These are phyloP conservation scores for Sebastiscus albofasciatus DNA, from an alignment of 2,797 vertebrate genomes.

Conservation along the genomic window DNA sequence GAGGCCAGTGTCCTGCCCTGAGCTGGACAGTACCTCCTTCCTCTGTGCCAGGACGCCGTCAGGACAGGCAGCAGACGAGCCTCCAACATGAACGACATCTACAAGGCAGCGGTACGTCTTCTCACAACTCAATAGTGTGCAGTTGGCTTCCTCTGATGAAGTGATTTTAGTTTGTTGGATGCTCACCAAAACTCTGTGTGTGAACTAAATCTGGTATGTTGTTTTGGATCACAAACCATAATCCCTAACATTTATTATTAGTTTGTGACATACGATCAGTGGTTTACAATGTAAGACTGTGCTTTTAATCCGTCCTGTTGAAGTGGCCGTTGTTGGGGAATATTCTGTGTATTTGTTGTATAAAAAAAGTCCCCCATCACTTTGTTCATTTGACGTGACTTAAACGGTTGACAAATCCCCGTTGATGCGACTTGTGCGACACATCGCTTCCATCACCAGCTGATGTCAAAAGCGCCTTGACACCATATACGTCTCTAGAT, in stretches of 20 bases:
- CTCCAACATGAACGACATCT: slow-evolving; percentile 86
- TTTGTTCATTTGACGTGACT: slow-evolving; percentile 34
- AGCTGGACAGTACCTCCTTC: slow-evolving; percentile 66
- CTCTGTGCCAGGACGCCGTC: slow-evolving; percentile 68
- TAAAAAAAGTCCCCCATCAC: not conserved
- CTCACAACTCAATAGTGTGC: slow-evolving; percentile 15
- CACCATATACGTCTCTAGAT: slow-evolving; percentile 62
- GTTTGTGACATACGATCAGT: slow-evolving; percentile 1
- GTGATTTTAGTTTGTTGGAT: slow-evolving; percentile 22
- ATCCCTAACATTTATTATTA: not conserved
- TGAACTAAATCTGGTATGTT: slow-evolving; percentile 24
- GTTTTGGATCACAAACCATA: slow-evolving; percentile 16
- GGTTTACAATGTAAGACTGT: not conserved
- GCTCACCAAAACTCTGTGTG: slow-evolving; percentile 26
- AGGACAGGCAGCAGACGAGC: slow-evolving; percentile 69
- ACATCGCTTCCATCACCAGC: slow-evolving; percentile 50
- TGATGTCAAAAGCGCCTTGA: slow-evolving; percentile 29
- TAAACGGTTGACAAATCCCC: slow-evolving; percentile 48
- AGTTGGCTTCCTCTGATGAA: slow-evolving; percentile 1
- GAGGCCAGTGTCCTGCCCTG: slow-evolving; percentile 75
- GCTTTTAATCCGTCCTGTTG: not conserved
- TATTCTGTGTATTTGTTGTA: not conserved
- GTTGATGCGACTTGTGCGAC: slow-evolving; percentile 26
- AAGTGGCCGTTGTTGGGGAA: not conserved
- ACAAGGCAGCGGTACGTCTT: slow-evolving; percentile 86